Evolutionary conservation across 2,797 vertebrate genomes (phyloP), one percentile per base, ranked within the genome.

Genomic region (Myotis vivesi): DNA sequence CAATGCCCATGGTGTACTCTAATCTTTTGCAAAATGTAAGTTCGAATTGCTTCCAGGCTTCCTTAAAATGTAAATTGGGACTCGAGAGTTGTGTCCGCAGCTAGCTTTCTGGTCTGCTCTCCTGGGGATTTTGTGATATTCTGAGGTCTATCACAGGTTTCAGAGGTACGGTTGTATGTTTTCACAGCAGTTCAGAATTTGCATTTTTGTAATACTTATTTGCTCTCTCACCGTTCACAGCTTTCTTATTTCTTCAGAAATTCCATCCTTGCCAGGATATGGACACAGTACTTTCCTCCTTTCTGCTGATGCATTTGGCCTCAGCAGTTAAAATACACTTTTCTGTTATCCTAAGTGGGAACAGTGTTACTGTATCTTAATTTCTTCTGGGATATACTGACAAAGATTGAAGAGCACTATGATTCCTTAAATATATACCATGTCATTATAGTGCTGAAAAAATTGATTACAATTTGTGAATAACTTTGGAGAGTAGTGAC

Each of bases 401-500:
- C 33, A 85, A 83, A 88, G 9, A 8, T 89, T 87, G 64, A 51
- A 81, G n/a, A 91, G 85, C 46, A 64, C 16, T 71, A 0, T 69
- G 75, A 87, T 79, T 92, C 51, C 53, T 93, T 92, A 87, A 77
- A 69, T 64, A n/a, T 79, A 55, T 44, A 33, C 46, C 72, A 17
- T 91, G 28, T 25, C 87, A 28, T 36, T 89, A 46, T 20, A 89
- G 33, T 91, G 11, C 15, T 81, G 53, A 66, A 72, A 92, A 68
- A 7, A 49, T 49, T 71, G 13, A 83, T 59, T 83, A 89, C 46
- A 71, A 51, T 75, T 81, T 84, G 38, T 88, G 82, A 91, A 44
- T 93, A 66, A 55, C 28, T 92, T 91, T 92, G 69, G 57, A 83
- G 95, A 89, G 81, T 72, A n/a, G 20, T 38, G 25, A 71, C 33